phyloP scores from a whole-genome alignment of 2,113 vertebrate species.

The Takifugu flavidus region DNA sequence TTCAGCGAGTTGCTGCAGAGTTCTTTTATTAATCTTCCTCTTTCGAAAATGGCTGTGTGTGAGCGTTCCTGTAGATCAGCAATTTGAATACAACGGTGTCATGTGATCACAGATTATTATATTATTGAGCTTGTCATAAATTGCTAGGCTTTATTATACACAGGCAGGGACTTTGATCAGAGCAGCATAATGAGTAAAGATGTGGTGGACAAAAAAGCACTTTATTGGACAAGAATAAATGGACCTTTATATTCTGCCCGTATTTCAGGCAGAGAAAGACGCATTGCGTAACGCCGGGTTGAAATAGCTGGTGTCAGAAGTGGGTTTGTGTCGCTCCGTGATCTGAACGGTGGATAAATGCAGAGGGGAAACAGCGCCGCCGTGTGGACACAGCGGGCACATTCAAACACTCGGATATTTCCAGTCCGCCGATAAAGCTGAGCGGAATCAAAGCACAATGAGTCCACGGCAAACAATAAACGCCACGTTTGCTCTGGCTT shows the following conservation, averaged over 20 bases:
- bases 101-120: neutral
- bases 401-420: constrained; percentile 28
- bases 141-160: neutral
- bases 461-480: constrained; percentile 33
- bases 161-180: constrained; percentile 3
- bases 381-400: constrained; percentile 40
- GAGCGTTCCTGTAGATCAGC: too few relatives aligned
- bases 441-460: constrained; percentile 37
- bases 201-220: constrained; percentile 32
- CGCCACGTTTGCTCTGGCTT: constrained; percentile 16
- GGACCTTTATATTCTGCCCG: constrained; percentile 19
- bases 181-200: constrained; percentile 14
- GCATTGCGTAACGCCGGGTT: constrained; percentile 70
- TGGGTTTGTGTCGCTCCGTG: constrained; percentile 53
- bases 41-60: too few relatives aligned
- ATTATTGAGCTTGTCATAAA: neutral
- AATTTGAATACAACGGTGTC: too few relatives aligned
- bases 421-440: constrained; percentile 32
- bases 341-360: constrained; percentile 51
- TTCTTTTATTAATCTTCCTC: too few relatives aligned
- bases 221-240: constrained; percentile 45
- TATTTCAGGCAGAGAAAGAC: constrained; percentile 16
- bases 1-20: too few relatives aligned
- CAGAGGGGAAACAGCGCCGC: constrained; percentile 51
- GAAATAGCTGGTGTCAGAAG: constrained; percentile 68